Conservation (phyloP, 2,113 vertebrate species). For the Poeciliopsis retropinna region DNA sequence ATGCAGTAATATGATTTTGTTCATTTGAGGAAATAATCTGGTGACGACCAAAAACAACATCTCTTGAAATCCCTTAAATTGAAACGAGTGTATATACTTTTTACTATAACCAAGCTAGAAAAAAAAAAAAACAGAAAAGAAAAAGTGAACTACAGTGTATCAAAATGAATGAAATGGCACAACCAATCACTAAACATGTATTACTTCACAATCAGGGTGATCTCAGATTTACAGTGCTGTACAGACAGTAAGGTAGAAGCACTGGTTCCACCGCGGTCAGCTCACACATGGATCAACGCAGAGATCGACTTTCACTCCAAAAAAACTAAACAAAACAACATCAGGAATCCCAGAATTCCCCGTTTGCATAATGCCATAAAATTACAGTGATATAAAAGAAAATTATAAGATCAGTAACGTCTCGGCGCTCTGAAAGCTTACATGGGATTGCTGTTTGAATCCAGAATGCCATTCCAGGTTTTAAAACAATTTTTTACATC, state of each 20-base stretch:
- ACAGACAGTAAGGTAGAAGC: conserved; percentile 50
- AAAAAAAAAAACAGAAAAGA: no score
- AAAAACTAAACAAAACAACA: no score
- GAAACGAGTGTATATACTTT: neutral
- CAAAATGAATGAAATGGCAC: conserved; percentile 66
- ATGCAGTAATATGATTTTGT: neutral
- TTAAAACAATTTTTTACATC: conserved; percentile 59
- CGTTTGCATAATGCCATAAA: neutral
- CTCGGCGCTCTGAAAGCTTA: conserved; percentile 8
- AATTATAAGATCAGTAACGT: conserved; percentile 9
- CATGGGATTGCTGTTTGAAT: conserved; percentile 29
- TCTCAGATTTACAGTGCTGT: conserved; percentile 45
- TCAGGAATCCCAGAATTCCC: conserved; percentile 13
- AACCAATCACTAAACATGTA: conserved; percentile 54
- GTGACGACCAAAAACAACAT: neutral
- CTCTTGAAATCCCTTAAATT: neutral
- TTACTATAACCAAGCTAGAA: neutral
- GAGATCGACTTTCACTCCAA: conserved; percentile 27
- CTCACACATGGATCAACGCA: conserved; percentile 23
- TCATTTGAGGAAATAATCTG: neutral
- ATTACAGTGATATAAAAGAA: conserved; percentile 12
- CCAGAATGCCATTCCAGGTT: conserved; percentile 42
- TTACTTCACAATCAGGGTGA: conserved; percentile 42
- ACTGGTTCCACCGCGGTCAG: conserved; percentile 35
- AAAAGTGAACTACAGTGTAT: conserved; percentile 76